These are phyloP conservation scores for Portunus trituberculatus DNA, from an alignment of 1,140 invertebrate species.

Conservation along the genomic window DNA sequence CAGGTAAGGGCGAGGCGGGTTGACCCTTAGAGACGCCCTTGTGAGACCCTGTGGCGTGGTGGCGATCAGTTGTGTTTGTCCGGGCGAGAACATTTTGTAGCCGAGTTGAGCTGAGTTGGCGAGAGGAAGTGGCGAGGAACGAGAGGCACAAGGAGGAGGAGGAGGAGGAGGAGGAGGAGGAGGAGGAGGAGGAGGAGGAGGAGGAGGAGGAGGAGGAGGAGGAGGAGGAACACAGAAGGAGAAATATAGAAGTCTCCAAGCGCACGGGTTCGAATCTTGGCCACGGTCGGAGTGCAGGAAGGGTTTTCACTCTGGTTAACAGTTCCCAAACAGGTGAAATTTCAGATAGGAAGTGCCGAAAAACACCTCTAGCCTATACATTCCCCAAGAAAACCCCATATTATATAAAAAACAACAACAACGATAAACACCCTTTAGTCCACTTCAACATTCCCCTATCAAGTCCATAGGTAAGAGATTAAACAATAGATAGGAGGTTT, in stretches of 20 bases:
- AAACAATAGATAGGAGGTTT: no score
- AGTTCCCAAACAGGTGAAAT: no score
- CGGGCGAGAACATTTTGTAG: conserved; percentile 59
- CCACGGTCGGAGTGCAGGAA: no score
- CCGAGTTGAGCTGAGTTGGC: conserved; percentile 52
- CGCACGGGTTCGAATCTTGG: no score
- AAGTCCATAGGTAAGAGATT: no score
- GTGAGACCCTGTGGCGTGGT: not conserved
- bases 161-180: conserved; percentile 12
- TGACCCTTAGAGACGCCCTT: conserved; percentile 33
- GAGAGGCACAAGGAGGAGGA: not conserved
- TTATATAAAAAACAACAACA: no score
- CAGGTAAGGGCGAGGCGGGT: not conserved
- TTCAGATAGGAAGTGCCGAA: no score
- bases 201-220: not conserved
- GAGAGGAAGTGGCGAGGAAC: not conserved
- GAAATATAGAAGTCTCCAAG: not conserved
- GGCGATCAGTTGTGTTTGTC: conserved; percentile 71
- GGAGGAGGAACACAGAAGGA: not conserved
- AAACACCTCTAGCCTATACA: no score
- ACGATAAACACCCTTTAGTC: no score
- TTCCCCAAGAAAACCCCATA: no score
- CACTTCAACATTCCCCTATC: no score
- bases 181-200: not conserved
- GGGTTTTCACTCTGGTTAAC: no score